phyloP scores from a whole-genome alignment of 2,888 invertebrate genomes.

The Ferrisia virgata region DNA sequence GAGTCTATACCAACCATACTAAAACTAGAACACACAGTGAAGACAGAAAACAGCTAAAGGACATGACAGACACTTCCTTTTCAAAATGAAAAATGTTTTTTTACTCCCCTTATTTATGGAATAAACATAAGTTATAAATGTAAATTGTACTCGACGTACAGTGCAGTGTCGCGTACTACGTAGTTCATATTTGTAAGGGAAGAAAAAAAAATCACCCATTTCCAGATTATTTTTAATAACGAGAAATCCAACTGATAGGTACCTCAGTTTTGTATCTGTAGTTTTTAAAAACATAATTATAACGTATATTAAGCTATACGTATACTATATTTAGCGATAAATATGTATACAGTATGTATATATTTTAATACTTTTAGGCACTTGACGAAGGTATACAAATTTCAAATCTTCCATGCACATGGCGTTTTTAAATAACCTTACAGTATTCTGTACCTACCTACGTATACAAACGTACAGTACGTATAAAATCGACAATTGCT shows the following conservation, averaged over 20 bases:
- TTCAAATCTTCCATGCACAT: neutral
- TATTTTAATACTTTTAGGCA: neutral
- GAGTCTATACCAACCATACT: neutral
- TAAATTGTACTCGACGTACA: neutral
- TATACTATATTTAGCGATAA: too few species aligned
- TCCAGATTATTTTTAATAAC: neutral
- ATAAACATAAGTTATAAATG: constrained; percentile 7
- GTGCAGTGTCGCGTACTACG: neutral
- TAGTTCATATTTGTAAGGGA: too few species aligned
- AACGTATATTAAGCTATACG: too few species aligned
- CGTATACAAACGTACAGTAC: too few species aligned
- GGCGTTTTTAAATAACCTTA: neutral
- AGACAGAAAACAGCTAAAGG: constrained; percentile 12
- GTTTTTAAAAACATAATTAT: too few species aligned
- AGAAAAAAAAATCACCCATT: neutral
- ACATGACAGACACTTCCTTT: constrained; percentile 31
- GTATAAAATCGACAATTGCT: constrained; percentile 6
- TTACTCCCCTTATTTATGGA: constrained; percentile 27
- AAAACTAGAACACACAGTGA: constrained; percentile 4
- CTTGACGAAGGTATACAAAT: too few species aligned
- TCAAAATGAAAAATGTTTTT: constrained; percentile 28
- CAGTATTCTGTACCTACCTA: too few species aligned
- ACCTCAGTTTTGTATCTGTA: too few species aligned
- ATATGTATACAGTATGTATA: too few species aligned
- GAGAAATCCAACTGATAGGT: neutral